Percentiles rank a stretch among this genome's conserved stretches.
Conservation (phyloP, 2,113 vertebrate species). For the Malurus elegans region DNA sequence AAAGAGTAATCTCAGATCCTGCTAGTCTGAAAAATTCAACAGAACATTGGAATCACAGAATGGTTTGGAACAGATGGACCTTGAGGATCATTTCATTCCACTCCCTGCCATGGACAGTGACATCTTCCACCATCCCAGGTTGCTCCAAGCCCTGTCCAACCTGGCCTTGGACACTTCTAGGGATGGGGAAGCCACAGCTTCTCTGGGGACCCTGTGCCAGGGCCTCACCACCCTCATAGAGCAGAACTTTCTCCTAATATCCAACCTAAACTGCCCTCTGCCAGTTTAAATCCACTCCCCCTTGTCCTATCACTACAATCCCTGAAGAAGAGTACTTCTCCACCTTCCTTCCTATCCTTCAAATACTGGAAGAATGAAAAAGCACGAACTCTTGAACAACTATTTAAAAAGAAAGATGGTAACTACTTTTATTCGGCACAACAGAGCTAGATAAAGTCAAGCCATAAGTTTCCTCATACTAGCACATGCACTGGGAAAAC, state of each 20-base stretch:
- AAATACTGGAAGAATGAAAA: neutral
- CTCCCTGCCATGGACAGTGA: neutral
- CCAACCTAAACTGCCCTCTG: neutral
- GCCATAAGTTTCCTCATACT: fast-evolving
- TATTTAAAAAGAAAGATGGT: fast-evolving
- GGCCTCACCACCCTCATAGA: neutral
- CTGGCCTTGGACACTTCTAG: neutral
- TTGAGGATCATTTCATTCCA: too few relatives aligned
- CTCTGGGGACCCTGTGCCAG: neutral
- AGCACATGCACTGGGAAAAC: fast-evolving
- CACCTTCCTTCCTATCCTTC: neutral
- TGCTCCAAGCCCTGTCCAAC: fast-evolving
- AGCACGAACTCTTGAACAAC: neutral
- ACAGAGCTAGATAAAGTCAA: neutral
- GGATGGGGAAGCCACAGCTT: neutral
- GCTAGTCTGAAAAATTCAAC: neutral
- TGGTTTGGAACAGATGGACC: neutral
- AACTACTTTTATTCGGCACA: neutral
- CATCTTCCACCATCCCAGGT: neutral
- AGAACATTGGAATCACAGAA: neutral
- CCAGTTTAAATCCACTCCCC: neutral
- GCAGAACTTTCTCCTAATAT: neutral
- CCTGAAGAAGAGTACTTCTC: neutral
- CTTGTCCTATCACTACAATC: neutral
- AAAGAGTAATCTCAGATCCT: neutral